Conservation (phyloP, 2,888 invertebrate genomes). For the Drosophila bunnanda region DNA sequence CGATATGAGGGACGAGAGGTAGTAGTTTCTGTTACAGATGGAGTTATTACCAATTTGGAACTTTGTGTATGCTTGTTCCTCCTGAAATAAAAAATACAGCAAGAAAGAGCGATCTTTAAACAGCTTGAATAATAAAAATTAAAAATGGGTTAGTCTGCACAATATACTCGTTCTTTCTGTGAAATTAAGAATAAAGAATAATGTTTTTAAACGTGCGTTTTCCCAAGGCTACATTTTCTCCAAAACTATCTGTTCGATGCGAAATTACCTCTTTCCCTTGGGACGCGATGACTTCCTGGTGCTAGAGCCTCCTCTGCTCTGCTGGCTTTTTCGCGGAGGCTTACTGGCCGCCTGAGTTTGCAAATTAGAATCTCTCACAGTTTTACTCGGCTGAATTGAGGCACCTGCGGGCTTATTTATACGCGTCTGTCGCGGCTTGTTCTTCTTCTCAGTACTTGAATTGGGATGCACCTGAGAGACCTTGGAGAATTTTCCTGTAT, state of each 20-base stretch:
- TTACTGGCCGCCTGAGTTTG: slow-evolving; percentile 49
- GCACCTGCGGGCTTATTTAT: slow-evolving; percentile 92
- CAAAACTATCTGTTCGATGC: not conserved
- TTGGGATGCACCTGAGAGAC: slow-evolving; percentile 87
- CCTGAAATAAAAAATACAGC: not conserved
- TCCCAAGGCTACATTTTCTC: too few relatives aligned
- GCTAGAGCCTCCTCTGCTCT: slow-evolving; percentile 38
- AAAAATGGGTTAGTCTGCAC: too few relatives aligned
- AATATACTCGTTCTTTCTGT: too few relatives aligned
- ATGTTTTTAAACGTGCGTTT: too few relatives aligned
- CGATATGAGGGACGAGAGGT: slow-evolving; percentile 88
- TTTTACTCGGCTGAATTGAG: slow-evolving; percentile 76
- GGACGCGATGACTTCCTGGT: slow-evolving; percentile 62
- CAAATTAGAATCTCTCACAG: slow-evolving; percentile 35
- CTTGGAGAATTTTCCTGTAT: slow-evolving; percentile 95
- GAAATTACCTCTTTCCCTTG: slow-evolving; percentile 70
- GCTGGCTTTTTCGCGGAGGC: slow-evolving; percentile 53
- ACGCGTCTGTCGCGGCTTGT: slow-evolving; percentile 87
- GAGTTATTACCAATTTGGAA: slow-evolving; percentile 51
- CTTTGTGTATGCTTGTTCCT: slow-evolving; percentile 84
- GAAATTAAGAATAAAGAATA: too few relatives aligned
- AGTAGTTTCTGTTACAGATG: slow-evolving; percentile 71
- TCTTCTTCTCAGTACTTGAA: slow-evolving; percentile 86
- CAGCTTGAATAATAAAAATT: too few relatives aligned
- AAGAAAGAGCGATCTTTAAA: too few relatives aligned